Conservation (phyloP, 2,797 vertebrate genomes). For the Esox masquinongy region DNA sequence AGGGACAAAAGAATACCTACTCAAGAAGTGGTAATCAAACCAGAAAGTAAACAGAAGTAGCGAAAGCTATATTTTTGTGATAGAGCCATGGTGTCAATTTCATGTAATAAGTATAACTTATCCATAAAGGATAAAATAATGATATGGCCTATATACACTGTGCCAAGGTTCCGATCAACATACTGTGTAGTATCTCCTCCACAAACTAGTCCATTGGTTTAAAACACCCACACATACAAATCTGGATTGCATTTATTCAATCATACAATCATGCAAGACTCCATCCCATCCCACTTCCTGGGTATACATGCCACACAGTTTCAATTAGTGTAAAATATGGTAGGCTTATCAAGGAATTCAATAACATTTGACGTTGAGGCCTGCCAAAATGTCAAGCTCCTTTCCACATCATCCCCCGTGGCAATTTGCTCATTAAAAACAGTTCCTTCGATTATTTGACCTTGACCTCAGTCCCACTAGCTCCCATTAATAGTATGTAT, state of each 20-base stretch:
- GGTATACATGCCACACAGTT: constrained; percentile 1
- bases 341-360: not conserved
- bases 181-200: constrained; percentile 37
- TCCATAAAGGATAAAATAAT: constrained; percentile 50
- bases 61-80: constrained; percentile 22
- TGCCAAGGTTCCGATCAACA: constrained; percentile 27
- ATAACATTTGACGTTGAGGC: not conserved
- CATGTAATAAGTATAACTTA: constrained; percentile 53
- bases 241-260: not conserved
- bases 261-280: constrained; percentile 1
- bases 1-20: not conserved
- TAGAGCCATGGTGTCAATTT: constrained; percentile 26
- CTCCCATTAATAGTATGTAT: not conserved
- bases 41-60: constrained; percentile 40
- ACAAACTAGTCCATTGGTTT: constrained; percentile 15
- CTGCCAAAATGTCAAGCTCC: not conserved
- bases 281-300: constrained; percentile 8
- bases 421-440: not conserved
- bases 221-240: not conserved
- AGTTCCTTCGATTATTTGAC: not conserved
- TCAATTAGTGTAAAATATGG: not conserved
- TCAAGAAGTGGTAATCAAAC: constrained; percentile 1
- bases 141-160: constrained; percentile 46
- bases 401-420: not conserved
- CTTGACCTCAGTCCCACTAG: not conserved